phyloP scores from a whole-genome alignment of 1,140 invertebrate genomes.

The Meteorus sp. region DNA sequence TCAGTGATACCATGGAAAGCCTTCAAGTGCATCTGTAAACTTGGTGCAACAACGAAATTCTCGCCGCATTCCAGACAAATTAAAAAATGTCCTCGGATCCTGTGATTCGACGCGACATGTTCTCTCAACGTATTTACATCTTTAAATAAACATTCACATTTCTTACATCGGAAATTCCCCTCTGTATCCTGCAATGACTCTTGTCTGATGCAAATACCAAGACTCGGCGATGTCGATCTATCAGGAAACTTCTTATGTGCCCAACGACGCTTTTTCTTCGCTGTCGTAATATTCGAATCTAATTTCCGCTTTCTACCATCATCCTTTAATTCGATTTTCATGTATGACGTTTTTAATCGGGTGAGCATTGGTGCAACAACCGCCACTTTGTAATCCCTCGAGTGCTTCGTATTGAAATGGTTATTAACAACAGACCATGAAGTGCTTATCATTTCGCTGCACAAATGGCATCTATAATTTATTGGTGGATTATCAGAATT shows the following conservation, averaged over 20 bases:
- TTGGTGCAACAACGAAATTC: constrained; percentile 68
- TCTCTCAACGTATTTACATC: constrained; percentile 55
- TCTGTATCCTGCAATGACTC: constrained; percentile 45
- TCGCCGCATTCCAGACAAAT: constrained; percentile 70
- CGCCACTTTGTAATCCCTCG: constrained; percentile 38
- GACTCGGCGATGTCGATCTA: not conserved
- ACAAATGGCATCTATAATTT: constrained; percentile 50
- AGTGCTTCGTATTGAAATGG: constrained; percentile 45
- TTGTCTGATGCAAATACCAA: constrained; percentile 44
- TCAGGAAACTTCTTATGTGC: constrained; percentile 40
- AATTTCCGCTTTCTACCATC: constrained; percentile 38
- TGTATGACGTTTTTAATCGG: constrained; percentile 32
- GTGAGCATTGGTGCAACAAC: constrained; percentile 31
- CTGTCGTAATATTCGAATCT: constrained; percentile 11
- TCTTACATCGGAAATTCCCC: constrained; percentile 59
- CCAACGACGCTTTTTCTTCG: constrained; percentile 42
- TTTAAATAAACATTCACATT: constrained; percentile 53
- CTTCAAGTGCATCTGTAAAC: constrained; percentile 66
- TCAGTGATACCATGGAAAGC: constrained; percentile 64
- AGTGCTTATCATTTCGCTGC: constrained; percentile 47
- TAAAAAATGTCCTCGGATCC: constrained; percentile 62
- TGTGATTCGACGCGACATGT: constrained; percentile 62
- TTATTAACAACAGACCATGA: constrained; percentile 36
- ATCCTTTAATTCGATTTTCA: constrained; percentile 36
- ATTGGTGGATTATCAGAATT: constrained; percentile 20